These are phyloP conservation scores for Pangasius djambal DNA, from an alignment of 2,797 vertebrate genomes.

Conservation along the genomic window DNA sequence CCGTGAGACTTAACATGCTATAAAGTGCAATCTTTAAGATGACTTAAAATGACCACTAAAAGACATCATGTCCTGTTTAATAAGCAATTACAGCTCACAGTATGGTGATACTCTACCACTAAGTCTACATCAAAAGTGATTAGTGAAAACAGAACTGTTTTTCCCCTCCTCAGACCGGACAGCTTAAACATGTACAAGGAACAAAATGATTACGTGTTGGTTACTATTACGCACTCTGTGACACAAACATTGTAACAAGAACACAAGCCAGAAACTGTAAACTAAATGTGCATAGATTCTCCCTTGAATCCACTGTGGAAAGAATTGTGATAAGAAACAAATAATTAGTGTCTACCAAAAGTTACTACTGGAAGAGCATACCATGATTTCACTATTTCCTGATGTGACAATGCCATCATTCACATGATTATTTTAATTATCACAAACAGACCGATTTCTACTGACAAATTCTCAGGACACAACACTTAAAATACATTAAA, in stretches of 20 bases:
- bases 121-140: conserved; percentile 46
- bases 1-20: conserved; percentile 74
- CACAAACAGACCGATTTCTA: conserved; percentile 20
- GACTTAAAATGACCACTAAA: conserved; percentile 55
- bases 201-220: conserved; percentile 59
- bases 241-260: conserved; percentile 37
- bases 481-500: conserved; percentile 16
- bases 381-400: conserved; percentile 36
- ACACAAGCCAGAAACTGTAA: conserved; percentile 50
- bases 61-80: conserved; percentile 31
- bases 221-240: conserved; percentile 66
- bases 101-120: conserved; percentile 50
- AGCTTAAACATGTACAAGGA: conserved; percentile 36
- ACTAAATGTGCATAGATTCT: conserved; percentile 64
- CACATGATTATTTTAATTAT: conserved; percentile 24
- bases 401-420: background rate
- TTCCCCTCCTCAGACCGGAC: conserved; percentile 14
- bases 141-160: conserved; percentile 22
- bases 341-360: conserved; percentile 38
- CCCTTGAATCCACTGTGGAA: conserved; percentile 37
- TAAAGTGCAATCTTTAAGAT: conserved; percentile 84
- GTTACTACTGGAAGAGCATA: conserved; percentile 27
- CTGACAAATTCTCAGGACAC: conserved; percentile 13
- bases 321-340: conserved; percentile 9
- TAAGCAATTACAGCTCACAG: conserved; percentile 42